Evolutionary conservation across 2,888 invertebrate genomes (phyloP).

Genomic region (Carcina quercana): DNA sequence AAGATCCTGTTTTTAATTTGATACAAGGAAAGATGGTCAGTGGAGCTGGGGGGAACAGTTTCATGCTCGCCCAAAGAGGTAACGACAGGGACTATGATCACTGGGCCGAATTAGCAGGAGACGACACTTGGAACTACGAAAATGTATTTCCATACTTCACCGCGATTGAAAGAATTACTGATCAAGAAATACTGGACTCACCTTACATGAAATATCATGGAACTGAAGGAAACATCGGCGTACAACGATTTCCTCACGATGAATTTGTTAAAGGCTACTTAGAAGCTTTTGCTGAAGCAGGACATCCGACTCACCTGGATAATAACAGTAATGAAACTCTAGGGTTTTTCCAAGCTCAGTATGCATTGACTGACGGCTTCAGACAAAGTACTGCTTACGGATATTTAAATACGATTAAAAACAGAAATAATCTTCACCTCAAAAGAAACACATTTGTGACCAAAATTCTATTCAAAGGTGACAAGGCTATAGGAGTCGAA

Average conservation of each 20-base stretch:
- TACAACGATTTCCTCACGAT: background rate
- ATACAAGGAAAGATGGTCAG: background rate
- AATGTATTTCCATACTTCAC: background rate
- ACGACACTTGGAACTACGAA: background rate
- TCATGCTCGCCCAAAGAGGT: background rate
- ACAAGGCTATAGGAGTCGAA: constrained; percentile 40
- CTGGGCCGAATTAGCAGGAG: background rate
- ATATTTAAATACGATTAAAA: constrained; percentile 31
- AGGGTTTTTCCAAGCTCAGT: background rate
- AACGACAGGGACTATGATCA: background rate
- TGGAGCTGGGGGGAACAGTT: background rate
- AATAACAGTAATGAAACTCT: background rate
- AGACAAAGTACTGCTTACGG: constrained; percentile 35
- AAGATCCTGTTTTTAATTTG: background rate
- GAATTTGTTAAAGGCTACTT: background rate
- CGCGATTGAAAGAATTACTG: background rate
- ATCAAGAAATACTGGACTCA: background rate
- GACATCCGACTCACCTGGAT: background rate
- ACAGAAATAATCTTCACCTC: constrained; percentile 35
- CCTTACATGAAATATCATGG: background rate
- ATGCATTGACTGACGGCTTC: background rate
- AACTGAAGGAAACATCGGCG: background rate
- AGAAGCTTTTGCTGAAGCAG: background rate
- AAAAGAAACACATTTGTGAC: constrained; percentile 32
- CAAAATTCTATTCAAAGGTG: constrained; percentile 30